Base-by-base conservation (phyloP, 2,888 invertebrate genomes). In the Strigamia crassipes region DNA sequence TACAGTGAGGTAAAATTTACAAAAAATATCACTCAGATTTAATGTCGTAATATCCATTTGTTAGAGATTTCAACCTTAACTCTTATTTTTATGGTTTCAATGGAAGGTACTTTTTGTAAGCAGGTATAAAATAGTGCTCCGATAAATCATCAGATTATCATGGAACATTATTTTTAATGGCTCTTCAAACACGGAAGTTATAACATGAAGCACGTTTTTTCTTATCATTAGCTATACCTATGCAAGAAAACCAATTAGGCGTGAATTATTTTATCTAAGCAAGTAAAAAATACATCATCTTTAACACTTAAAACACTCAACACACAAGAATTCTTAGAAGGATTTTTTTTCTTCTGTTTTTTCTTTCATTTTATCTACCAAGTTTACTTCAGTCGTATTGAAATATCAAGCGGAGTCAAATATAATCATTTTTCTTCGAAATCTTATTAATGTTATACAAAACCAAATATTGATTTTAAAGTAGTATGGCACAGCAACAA, bases 101-200 rank as follows among this genome's bases (percentile, higher is more conserved):
- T 38, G 38, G 46, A 46, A 46, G 46, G 56, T 5, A 18, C 9
- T 56, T 56, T 51, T 56, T 56, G 9, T 56, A 56, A 56, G 56
- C 18, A 18, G 56, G 9, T 21, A 18, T 56, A 56, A 56, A 56
- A 56, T 56, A 56, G n/a, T 56, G 18, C 18, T 4, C 18, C 56
- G 18, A 56, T 56, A 56, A 56, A 56, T 56, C 56, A 56, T 8
- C 56, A 56, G 56, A 56, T 56, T 38, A 38, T 56, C 56, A 18
- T 18, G 18, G 21, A 18, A 18, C 56, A 56, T 56, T 56, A 56
- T 18, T 56, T 56, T 56, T 56, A 56, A 56, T 56, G 56, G 56
- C 18, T 56, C 56, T 56, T 56, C 56, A 56, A 56, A 56, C 18
- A 56, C 56, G 56, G 56, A 56, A 56, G 56, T 56, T 56, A 18